Percentiles rank a stretch among this genome's conserved stretches.
These are phyloP conservation scores for Eretmocerus hayati DNA, from an alignment of 2,888 invertebrate genomes.

Conservation along the genomic window DNA sequence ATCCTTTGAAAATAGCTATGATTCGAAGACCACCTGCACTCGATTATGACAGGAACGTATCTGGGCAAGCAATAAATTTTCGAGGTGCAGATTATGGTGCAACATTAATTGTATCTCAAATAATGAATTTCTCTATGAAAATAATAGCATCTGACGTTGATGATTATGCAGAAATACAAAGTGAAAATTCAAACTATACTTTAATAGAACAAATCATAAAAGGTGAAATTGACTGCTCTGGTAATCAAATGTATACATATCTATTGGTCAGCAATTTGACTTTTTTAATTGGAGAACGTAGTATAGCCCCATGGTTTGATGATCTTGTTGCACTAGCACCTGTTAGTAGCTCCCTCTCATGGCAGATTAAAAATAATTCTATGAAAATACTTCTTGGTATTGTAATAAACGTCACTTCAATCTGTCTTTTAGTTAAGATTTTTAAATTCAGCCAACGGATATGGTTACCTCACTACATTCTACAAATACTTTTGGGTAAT, in stretches of 20 bases:
- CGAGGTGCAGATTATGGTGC: conserved; percentile 5
- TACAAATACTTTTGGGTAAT: conserved; percentile 10
- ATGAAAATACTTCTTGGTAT: background rate
- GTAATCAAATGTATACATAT: conserved; percentile 5
- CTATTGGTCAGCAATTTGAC: background rate
- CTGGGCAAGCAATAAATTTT: conserved; percentile 1
- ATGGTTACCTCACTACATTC: conserved; percentile 20
- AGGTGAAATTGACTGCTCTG: conserved; percentile 3
- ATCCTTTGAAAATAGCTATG: conserved; percentile 1
- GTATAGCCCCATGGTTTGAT: conserved; percentile 4
- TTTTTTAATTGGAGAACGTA: background rate
- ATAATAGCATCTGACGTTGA: background rate
- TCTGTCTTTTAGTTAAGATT: conserved; percentile 6
- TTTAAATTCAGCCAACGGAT: conserved; percentile 8
- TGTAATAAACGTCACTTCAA: background rate
- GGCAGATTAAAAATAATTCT: background rate
- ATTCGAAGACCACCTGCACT: background rate
- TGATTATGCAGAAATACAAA: conserved; percentile 1
- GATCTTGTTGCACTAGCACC: conserved; percentile 16
- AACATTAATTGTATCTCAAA: background rate
- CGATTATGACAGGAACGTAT: conserved; percentile 1
- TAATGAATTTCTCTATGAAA: conserved; percentile 5
- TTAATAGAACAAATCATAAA: background rate
- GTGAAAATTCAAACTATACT: background rate
- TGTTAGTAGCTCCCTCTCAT: conserved; percentile 1